These are phyloP conservation scores for Cecropterus lyciades DNA, from an alignment of 1,140 invertebrate species.

Conservation along the genomic window DNA sequence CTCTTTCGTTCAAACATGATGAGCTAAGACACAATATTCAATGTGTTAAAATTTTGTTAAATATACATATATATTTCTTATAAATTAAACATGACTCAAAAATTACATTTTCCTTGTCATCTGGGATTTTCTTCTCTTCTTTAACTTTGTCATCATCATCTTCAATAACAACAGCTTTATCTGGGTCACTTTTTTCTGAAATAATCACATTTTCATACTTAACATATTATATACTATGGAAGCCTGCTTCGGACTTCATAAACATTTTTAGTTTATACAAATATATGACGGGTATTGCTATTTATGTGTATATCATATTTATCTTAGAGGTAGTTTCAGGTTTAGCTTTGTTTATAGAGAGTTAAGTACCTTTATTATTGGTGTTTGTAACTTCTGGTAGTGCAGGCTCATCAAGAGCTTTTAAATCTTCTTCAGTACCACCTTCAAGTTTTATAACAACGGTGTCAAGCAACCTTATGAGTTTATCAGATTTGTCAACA, in stretches of 20 bases:
- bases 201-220: conserved; percentile 8
- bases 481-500: conserved; percentile 92
- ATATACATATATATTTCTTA: not conserved
- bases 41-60: too few species aligned
- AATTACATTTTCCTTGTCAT: conserved; percentile 58
- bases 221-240: too few species aligned
- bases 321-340: too few species aligned
- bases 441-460: conserved; percentile 99
- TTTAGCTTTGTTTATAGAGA: not conserved
- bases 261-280: too few species aligned
- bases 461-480: conserved; percentile 96
- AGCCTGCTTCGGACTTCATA: too few species aligned
- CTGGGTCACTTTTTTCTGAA: conserved; percentile 82
- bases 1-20: too few species aligned
- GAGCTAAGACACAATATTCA: too few species aligned
- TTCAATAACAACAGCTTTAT: conserved; percentile 77
- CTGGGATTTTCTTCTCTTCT: conserved; percentile 71
- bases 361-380: conserved; percentile 57
- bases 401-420: conserved; percentile 89
- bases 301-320: too few species aligned
- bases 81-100: too few species aligned
- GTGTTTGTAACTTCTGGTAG: conserved; percentile 52
- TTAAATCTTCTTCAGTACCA: conserved; percentile 97
- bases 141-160: conserved; percentile 73
- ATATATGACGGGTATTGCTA: too few species aligned